Evolutionary conservation across 2,888 invertebrate genomes (phyloP).

Genomic region (Ptilodon capucinus): DNA sequence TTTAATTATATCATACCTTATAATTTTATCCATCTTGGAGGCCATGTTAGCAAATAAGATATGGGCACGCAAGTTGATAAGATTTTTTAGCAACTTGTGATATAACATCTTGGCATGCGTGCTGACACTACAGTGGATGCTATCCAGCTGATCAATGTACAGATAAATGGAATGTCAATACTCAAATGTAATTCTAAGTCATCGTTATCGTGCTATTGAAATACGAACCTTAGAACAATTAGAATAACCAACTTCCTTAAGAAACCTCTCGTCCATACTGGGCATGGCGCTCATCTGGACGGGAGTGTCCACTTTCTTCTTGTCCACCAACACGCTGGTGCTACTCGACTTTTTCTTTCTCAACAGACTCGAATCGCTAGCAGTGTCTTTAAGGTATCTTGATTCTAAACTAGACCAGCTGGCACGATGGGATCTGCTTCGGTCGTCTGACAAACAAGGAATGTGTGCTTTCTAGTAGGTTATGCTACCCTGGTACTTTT

Average conservation of each 20-base stretch:
- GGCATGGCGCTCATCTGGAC: slow-evolving; percentile 6
- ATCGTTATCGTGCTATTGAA: background rate
- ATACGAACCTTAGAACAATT: slow-evolving; percentile 39
- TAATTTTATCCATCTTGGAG: no score
- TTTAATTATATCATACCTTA: no score
- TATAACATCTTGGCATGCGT: no score
- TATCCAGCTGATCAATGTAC: no score
- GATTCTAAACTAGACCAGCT: background rate
- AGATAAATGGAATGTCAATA: no score
- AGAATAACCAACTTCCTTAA: slow-evolving; percentile 37
- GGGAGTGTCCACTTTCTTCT: slow-evolving; percentile 1
- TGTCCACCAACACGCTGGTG: background rate
- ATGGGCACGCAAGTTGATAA: no score
- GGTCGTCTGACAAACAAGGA: background rate
- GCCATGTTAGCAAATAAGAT: no score
- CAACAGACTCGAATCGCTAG: background rate
- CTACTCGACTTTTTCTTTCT: background rate
- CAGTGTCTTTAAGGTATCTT: background rate
- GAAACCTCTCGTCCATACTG: slow-evolving; percentile 35
- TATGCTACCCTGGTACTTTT: no score
- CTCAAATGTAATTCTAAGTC: no score
- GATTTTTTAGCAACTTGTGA: no score
- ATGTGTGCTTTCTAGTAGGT: no score
- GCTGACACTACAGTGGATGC: no score
- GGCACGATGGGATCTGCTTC: background rate